These are phyloP conservation scores for Perognathus longimembris DNA, from an alignment of 2,113 vertebrate species.

Conservation along the genomic window DNA sequence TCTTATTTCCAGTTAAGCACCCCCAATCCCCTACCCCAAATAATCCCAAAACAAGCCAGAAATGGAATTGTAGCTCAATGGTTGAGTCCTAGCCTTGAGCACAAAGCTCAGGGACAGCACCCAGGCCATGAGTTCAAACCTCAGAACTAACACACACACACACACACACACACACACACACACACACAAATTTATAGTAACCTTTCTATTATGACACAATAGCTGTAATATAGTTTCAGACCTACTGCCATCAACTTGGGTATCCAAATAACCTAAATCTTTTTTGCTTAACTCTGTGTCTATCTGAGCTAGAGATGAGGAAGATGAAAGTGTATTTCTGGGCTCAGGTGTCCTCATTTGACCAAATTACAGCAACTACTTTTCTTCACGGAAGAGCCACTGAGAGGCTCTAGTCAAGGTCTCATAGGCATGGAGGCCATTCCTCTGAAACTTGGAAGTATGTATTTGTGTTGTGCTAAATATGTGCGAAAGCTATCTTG, in stretches of 20 bases:
- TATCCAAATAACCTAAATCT: not conserved
- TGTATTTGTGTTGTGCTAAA: constrained; percentile 39
- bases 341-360: not conserved
- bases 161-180: too few species aligned
- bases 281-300: not conserved
- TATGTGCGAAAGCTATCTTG: not conserved
- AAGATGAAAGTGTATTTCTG: not conserved
- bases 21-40: too few species aligned
- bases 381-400: constrained; percentile 14
- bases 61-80: too few species aligned
- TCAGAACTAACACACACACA: too few species aligned
- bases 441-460: not conserved
- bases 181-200: not conserved
- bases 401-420: not conserved
- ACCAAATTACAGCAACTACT: not conserved
- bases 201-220: constrained; percentile 34
- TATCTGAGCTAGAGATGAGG: not conserved
- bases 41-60: too few species aligned
- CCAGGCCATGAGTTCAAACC: too few species aligned
- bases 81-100: too few species aligned
- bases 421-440: not conserved
- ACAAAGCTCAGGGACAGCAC: too few species aligned
- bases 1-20: too few species aligned
- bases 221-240: constrained; percentile 11
- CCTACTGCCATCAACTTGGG: not conserved